Percentiles rank a stretch among this genome's conserved stretches.
phyloP scores from a whole-genome alignment of 2,797 vertebrate genomes.

The Epinephelus malabaricus region DNA sequence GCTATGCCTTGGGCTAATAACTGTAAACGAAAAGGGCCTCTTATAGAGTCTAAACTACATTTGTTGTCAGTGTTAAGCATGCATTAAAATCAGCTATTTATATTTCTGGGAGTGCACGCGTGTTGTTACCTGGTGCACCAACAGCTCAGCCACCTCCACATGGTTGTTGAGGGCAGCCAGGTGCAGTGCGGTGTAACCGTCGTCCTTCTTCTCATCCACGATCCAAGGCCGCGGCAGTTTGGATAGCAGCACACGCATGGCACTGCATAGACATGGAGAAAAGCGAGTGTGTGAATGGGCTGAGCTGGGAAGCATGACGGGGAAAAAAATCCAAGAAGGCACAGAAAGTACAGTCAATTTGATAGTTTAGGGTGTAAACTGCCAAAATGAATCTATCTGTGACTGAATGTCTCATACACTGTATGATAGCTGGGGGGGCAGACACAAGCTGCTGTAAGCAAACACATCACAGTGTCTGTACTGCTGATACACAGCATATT shows the following conservation, averaged over 20 bases:
- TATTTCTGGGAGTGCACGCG: not conserved
- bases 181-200: conserved; percentile 98
- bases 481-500: conserved; percentile 59
- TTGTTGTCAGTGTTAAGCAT: conserved; percentile 38
- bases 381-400: conserved; percentile 36
- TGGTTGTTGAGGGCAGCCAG: conserved; percentile 99
- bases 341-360: conserved; percentile 30
- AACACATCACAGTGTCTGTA: conserved; percentile 45
- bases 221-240: conserved; percentile 99
- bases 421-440: conserved; percentile 23
- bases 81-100: conserved; percentile 22
- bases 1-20: conserved; percentile 46
- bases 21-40: conserved; percentile 15
- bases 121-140: conserved; percentile 95
- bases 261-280: conserved; percentile 80
- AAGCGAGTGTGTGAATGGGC: conserved; percentile 20
- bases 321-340: conserved; percentile 29
- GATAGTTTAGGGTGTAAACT: conserved; percentile 39
- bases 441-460: conserved; percentile 46
- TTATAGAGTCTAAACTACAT: conserved; percentile 25
- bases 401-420: conserved; percentile 42
- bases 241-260: conserved; percentile 97
- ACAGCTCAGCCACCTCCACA: conserved; percentile 97
- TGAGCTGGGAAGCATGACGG: not conserved
- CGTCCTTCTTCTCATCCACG: conserved; percentile 99